A percentile compares a stretch with the other conserved stretches of the same genome.
These are phyloP conservation scores for Bovichtus variegatus DNA, from an alignment of 2,797 vertebrate species.

Conservation along the genomic window DNA sequence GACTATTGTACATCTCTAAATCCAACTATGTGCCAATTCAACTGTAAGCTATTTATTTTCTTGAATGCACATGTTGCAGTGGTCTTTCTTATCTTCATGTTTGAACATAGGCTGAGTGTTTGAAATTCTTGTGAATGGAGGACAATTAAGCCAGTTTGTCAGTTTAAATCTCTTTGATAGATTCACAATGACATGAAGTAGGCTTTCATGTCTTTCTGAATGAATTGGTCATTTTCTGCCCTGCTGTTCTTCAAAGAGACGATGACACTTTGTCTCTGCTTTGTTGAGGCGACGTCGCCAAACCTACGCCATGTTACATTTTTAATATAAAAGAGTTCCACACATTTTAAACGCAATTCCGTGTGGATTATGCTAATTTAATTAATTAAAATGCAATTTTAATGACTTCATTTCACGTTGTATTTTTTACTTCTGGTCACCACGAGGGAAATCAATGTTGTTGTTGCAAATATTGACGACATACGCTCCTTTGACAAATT, in stretches of 20 bases:
- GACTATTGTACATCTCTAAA: constrained; percentile 6
- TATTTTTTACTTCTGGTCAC: background rate
- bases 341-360: background rate
- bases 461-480: background rate
- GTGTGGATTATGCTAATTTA: constrained; percentile 1
- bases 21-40: background rate
- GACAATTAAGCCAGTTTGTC: background rate
- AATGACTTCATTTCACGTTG: background rate
- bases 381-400: background rate
- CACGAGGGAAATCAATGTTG: background rate
- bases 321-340: background rate
- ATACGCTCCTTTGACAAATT: constrained; percentile 1
- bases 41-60: background rate
- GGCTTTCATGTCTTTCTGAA: background rate
- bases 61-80: background rate
- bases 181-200: background rate
- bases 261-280: constrained; percentile 4
- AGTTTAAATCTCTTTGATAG: background rate
- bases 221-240: background rate
- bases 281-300: background rate
- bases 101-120: background rate
- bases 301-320: background rate
- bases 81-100: background rate
- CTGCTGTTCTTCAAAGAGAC: background rate
- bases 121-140: background rate